Percentiles rank a stretch among this genome's conserved stretches.
These are phyloP conservation scores for Vidua macroura DNA, from an alignment of 2,113 vertebrate species.

Conservation along the genomic window DNA sequence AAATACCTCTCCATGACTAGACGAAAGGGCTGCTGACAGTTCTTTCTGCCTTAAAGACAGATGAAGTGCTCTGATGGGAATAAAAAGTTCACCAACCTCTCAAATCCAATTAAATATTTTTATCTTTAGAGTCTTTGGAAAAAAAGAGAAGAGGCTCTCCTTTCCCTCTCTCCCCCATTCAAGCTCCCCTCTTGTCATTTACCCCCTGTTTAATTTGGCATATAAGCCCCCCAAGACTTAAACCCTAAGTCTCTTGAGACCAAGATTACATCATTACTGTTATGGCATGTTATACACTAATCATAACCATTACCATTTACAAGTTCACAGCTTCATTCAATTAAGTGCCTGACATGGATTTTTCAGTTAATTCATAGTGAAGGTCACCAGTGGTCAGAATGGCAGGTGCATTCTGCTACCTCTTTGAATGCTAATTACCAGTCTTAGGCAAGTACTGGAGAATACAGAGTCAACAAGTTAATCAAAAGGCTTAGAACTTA, in stretches of 20 bases:
- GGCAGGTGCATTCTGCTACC: conserved; percentile 67
- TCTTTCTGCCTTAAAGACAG: conserved; percentile 50
- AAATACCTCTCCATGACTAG: conserved; percentile 39
- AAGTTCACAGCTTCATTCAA: conserved; percentile 69
- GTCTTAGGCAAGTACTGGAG: conserved; percentile 41
- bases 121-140: conserved; percentile 29
- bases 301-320: conserved; percentile 70
- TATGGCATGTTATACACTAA: conserved; percentile 63
- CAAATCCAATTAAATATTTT: conserved; percentile 56
- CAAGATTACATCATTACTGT: conserved; percentile 55
- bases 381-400: conserved; percentile 66
- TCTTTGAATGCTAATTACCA: conserved; percentile 69
- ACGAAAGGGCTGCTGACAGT: conserved; percentile 52
- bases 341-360: conserved; percentile 69
- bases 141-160: not conserved
- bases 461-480: conserved; percentile 52
- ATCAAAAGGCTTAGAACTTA: conserved; percentile 50
- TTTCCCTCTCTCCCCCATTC: not conserved
- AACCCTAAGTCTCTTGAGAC: conserved; percentile 17
- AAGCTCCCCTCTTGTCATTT: conserved; percentile 45
- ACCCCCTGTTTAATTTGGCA: conserved; percentile 23
- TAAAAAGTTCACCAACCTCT: conserved; percentile 27
- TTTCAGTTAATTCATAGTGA: conserved; percentile 66
- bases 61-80: conserved; percentile 23
- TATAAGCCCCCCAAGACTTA: conserved; percentile 31